Evolutionary conservation across 2,113 vertebrate genomes (phyloP), one percentile per base, ranked within the genome.

Genomic region (Sinocyclocheilus anophthalmus): DNA sequence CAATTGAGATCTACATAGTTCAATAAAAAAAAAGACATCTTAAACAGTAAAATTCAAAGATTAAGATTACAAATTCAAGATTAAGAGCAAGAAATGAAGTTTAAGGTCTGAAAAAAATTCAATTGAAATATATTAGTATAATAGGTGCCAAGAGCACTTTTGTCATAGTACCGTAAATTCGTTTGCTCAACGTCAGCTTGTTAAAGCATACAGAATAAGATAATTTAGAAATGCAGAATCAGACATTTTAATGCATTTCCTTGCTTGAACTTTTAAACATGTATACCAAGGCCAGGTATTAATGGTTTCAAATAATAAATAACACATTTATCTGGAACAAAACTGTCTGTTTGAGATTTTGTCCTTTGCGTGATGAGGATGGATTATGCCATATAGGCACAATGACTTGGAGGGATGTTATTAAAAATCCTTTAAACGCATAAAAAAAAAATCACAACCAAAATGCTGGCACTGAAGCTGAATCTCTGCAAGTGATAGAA

Each of bases 401-500:
- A 24, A 87, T 24, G 8, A 67, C 72, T 59, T 39, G 30, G n/a
- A 78, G 33, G 53, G 67, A 85, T 72, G 73, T 83, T 16, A 67
- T 85, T 61, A 83, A 84, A 53, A 70, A 84, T 81, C 53, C 14
- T 50, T 57, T 42, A 67, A 87, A 59, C 3, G 10, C 57, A 57
- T 59, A 88, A 69, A 57, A 73, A 87, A 84, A 75, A 87, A 89
- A 81, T 22, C 39, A 24, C 42, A 77, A 30, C 65, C 45, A 53
- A 82, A 53, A 37, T n/a, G 9, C 61, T 82, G 80, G 39, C 80
- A 82, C 61, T 67, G 59, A 45, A 80, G 72, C 84, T 72, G 88
- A 85, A 90, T 87, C 83, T 91, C 91, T 93, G 92, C 88, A 91
- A 88, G 77, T 93, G 81, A 57, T 84, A 90, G 93, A 89, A 90